phyloP scores from a whole-genome alignment of 2,113 vertebrate species.

The Lepus americanus region DNA sequence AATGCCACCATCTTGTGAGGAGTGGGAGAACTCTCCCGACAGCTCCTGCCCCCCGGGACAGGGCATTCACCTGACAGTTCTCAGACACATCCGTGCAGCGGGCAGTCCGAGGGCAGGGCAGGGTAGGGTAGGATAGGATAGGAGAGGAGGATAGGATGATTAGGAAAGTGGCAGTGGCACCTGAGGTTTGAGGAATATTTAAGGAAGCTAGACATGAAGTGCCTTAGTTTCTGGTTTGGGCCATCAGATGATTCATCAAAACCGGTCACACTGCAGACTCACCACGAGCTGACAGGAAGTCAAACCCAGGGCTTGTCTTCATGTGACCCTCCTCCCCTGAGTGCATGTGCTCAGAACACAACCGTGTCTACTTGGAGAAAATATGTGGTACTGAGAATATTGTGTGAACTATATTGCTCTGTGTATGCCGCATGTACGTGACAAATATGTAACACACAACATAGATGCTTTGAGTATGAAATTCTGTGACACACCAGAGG shows the following conservation, averaged over 20 bases:
- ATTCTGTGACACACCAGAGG: background rate
- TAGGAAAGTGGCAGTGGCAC: background rate
- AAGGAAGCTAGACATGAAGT: background rate
- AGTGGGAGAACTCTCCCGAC: background rate
- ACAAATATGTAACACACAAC: no score
- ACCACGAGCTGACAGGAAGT: background rate
- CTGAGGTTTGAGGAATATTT: background rate
- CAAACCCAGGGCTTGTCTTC: background rate
- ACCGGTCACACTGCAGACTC: no score
- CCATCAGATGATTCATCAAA: background rate
- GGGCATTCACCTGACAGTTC: background rate
- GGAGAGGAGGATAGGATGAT: no score
- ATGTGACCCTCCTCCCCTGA: background rate
- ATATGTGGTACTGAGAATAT: background rate
- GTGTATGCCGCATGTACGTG: background rate
- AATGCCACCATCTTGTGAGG: background rate
- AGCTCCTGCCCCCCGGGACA: background rate
- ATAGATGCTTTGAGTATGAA: background rate
- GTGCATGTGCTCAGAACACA: background rate
- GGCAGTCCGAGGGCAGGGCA: background rate
- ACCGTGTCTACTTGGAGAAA: background rate
- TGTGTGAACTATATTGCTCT: background rate
- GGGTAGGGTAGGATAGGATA: background rate
- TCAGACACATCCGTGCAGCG: background rate
- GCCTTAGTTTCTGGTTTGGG: background rate